phyloP scores from a whole-genome alignment of 2,797 vertebrate species.

The Chelonia mydas region DNA sequence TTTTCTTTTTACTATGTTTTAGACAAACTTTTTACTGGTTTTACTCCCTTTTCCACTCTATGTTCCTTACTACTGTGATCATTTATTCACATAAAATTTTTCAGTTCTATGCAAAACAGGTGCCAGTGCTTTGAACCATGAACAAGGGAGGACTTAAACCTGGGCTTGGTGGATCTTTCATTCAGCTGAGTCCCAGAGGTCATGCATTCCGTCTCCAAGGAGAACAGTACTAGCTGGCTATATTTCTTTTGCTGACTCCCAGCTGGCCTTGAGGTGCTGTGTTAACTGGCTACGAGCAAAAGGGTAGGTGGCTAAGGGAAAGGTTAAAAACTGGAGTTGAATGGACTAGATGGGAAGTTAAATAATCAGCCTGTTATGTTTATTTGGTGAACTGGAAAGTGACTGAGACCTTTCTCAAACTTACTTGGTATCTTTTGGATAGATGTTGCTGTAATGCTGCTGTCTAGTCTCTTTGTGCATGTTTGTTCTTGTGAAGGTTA shows the following conservation, averaged over 20 bases:
- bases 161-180: rapidly evolving
- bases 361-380: not conserved
- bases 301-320: not conserved
- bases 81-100: not conserved
- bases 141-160: not conserved
- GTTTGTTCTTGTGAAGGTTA: not conserved
- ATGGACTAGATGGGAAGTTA: not conserved
- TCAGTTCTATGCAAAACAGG: rapidly evolving
- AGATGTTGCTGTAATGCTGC: not conserved
- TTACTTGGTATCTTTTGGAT: not conserved
- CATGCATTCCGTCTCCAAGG: rapidly evolving
- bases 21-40: not conserved
- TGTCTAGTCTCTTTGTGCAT: not conserved
- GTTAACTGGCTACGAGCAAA: not conserved
- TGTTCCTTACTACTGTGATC: not conserved
- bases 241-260: not conserved
- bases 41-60: not conserved
- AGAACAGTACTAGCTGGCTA: not conserved
- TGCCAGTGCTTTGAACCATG: not conserved
- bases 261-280: not conserved
- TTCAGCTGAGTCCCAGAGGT: not conserved
- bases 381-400: not conserved
- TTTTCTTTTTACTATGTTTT: not conserved
- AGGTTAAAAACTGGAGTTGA: not conserved
- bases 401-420: not conserved